phyloP scores from a whole-genome alignment of 2,113 vertebrate genomes.

The Chionis minor region DNA sequence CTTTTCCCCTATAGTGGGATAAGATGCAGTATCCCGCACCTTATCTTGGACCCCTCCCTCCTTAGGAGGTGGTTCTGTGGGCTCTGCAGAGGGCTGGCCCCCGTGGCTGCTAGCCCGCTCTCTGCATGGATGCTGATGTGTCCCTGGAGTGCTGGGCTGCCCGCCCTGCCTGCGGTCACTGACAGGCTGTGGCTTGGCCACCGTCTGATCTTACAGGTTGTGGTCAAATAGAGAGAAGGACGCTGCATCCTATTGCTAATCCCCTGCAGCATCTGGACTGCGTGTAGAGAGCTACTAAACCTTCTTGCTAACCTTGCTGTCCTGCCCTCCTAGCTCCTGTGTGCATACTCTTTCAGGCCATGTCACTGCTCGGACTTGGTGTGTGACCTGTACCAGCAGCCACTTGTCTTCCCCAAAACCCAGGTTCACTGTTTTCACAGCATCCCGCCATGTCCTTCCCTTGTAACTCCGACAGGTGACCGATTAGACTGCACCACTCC shows the following conservation, averaged over 20 bases:
- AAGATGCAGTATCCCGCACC: neutral
- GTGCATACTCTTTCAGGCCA: neutral
- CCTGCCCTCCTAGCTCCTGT: neutral
- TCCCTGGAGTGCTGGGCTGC: neutral
- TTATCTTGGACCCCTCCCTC: neutral
- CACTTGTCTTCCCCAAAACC: neutral
- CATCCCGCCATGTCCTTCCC: neutral
- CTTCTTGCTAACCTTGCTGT: neutral
- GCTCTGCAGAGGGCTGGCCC: neutral
- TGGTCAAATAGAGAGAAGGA: neutral
- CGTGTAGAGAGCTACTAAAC: neutral
- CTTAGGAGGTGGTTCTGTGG: neutral
- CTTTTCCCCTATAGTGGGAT: neutral
- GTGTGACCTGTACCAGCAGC: neutral
- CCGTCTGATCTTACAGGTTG: neutral
- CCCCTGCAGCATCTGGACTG: neutral
- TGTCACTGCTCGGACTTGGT: neutral
- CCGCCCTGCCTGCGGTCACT: neutral
- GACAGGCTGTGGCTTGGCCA: neutral
- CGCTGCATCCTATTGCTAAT: neutral
- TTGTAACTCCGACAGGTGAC: neutral
- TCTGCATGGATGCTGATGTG: neutral
- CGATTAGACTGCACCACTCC: neutral
- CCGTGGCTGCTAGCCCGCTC: neutral
- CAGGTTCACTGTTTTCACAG: neutral